Base-by-base conservation (phyloP, 1,140 invertebrate species). In the Cydia amplana region DNA sequence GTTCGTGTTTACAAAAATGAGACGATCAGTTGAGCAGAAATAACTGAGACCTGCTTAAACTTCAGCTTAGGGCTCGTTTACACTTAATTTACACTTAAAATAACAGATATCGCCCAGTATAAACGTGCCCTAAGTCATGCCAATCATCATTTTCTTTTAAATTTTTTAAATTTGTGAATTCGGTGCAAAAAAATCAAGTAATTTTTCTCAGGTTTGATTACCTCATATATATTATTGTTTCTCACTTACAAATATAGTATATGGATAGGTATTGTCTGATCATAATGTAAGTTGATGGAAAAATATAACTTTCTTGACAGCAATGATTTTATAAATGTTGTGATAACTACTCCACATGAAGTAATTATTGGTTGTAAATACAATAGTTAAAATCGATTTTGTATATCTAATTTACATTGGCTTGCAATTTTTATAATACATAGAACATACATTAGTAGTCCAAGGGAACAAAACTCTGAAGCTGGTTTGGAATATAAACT, bases 401-500 rank as follows among this genome's bases (percentile, higher is more conserved):
- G 65, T 70, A 36, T 70, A 36, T 36, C 18, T 70, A 70, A 70
- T 36, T 70, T 70, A 70, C 65, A 70, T 70, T 70, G 65, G 9
- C 32, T 18, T 36, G 65, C 65, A 32, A 36, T 20, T 16, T 20
- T 32, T 70, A 36, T 36, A 70, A 18, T 70, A 70, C 65, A 70
- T 67, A 28, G 64, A 70, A 70, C 32, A 70, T 36, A 36, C 65
- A 10, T 43, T 70, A n/a, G 25, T 70, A 36, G 25, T 70, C 43
- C n/a, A 28, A 36, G 3, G 65, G 32, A 70, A 70, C 28, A 40
- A 70, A 70, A 67, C 18, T 18, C 6, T 40, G 65, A 70, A 36
- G 65, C 32, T 36, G 65, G 32, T 43, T 70, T 40, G 76, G 60
- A 78, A 81, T 80, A 82, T 83, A 87, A 86, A 36, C 82, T 88